Conservation (phyloP, 2,888 invertebrate species). For the Acanthosoma haemorrhoidale region DNA sequence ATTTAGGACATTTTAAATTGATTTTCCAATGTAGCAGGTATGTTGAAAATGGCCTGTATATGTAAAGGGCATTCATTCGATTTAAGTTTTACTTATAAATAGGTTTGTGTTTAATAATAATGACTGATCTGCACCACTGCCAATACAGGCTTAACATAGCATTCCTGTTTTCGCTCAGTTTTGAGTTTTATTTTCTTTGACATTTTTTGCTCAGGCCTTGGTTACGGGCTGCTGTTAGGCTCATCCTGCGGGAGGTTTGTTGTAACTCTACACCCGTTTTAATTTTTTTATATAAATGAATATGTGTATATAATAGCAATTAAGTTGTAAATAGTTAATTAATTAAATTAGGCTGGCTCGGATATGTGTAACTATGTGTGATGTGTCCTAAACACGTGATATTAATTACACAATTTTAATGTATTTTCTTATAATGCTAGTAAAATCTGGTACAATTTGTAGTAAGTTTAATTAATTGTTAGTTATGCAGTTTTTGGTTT, state of each 20-base stretch:
- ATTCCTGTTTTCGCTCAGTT: slow-evolving; percentile 26
- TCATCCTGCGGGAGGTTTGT: slow-evolving; percentile 1
- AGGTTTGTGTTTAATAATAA: neutral
- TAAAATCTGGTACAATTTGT: neutral
- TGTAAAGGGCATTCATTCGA: neutral
- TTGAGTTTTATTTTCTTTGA: slow-evolving; percentile 5
- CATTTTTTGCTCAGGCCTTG: neutral
- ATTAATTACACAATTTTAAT: slow-evolving; percentile 25
- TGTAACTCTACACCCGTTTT: slow-evolving; percentile 1
- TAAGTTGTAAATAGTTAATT: slow-evolving; percentile 20
- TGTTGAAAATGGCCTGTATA: neutral
- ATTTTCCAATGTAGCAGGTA: slow-evolving; percentile 14
- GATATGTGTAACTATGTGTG: neutral
- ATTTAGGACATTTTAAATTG: neutral
- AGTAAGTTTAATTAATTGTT: neutral
- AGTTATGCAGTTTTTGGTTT: neutral
- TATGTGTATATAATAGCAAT: neutral
- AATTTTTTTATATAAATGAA: neutral
- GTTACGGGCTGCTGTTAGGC: neutral
- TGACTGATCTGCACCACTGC: slow-evolving; percentile 30
- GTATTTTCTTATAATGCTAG: neutral
- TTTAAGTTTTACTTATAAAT: neutral
- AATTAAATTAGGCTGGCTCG: slow-evolving; percentile 18
- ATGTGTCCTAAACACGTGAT: slow-evolving; percentile 27
- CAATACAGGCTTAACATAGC: slow-evolving; percentile 20